Conservation (phyloP, 1,140 invertebrate genomes). For the Procambarus clarkii region DNA sequence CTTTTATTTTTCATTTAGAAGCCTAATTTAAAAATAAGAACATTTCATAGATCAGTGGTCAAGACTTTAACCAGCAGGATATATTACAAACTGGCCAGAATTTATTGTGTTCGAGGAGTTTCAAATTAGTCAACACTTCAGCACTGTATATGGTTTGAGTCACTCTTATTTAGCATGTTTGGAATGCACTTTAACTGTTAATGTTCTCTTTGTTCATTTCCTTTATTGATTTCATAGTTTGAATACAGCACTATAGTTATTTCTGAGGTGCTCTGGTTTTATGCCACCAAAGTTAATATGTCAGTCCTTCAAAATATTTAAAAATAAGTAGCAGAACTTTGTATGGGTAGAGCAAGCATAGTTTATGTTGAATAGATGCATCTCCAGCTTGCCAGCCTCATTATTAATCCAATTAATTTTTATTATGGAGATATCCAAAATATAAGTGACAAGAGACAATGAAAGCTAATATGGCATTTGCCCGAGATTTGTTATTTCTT, state of each 20-base stretch:
- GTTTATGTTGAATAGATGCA: neutral
- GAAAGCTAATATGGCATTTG: too few species aligned
- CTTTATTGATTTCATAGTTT: neutral
- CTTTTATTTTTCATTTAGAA: neutral
- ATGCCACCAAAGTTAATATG: neutral
- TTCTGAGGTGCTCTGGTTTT: slow-evolving; percentile 13
- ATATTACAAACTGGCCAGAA: neutral
- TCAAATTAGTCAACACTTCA: neutral
- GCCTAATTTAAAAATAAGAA: neutral
- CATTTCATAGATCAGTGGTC: neutral
- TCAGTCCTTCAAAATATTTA: too few species aligned
- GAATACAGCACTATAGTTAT: neutral
- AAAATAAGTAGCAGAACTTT: neutral
- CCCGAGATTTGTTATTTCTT: too few species aligned
- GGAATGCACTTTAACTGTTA: slow-evolving; percentile 31
- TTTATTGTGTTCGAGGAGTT: neutral
- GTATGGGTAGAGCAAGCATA: neutral
- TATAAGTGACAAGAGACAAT: too few species aligned
- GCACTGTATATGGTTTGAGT: neutral
- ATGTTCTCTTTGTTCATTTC: slow-evolving; percentile 23
- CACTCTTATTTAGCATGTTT: slow-evolving; percentile 5
- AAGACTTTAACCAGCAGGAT: neutral
- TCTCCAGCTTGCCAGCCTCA: neutral
- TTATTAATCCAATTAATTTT: neutral
- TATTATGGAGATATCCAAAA: neutral